Conservation (phyloP, 2,113 vertebrate species). For the Physeter macrocephalus region DNA sequence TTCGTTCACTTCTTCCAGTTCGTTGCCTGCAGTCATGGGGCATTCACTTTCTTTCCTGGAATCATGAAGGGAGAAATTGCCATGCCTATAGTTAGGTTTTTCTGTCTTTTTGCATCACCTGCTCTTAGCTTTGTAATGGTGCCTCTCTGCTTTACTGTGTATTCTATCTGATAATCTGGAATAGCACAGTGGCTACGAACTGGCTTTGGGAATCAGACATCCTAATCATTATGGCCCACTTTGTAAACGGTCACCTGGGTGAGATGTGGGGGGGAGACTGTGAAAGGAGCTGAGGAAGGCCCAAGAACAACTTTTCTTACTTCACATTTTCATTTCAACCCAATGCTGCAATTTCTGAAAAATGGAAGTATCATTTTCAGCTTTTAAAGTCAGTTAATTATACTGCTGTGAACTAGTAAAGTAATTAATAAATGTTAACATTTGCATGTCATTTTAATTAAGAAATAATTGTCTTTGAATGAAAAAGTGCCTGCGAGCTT, state of each 20-base stretch:
- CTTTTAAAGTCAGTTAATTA: slow-evolving; percentile 35
- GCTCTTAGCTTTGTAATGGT: not conserved
- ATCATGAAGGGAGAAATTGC: not conserved
- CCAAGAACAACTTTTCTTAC: no score
- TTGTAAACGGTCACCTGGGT: not conserved
- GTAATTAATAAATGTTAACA: slow-evolving; percentile 58
- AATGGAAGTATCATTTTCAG: not conserved
- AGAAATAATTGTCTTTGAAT: slow-evolving; percentile 56
- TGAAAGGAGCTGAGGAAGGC: no score
- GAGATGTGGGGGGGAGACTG: not conserved
- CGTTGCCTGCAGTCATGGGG: not conserved
- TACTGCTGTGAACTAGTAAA: slow-evolving; percentile 1
- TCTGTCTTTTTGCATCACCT: not conserved
- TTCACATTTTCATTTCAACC: not conserved
- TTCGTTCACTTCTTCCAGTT: not conserved
- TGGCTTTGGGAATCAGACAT: not conserved
- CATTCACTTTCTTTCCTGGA: not conserved
- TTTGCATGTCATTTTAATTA: slow-evolving; percentile 47
- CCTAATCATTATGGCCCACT: no score
- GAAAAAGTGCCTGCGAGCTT: slow-evolving; percentile 23
- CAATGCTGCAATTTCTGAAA: not conserved
- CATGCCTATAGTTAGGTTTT: not conserved
- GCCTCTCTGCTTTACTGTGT: not conserved
- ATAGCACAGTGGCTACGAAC: no score
- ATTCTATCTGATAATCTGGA: not conserved